phyloP scores from a whole-genome alignment of 2,113 vertebrate genomes.

The Paramisgurnus dabryanus region DNA sequence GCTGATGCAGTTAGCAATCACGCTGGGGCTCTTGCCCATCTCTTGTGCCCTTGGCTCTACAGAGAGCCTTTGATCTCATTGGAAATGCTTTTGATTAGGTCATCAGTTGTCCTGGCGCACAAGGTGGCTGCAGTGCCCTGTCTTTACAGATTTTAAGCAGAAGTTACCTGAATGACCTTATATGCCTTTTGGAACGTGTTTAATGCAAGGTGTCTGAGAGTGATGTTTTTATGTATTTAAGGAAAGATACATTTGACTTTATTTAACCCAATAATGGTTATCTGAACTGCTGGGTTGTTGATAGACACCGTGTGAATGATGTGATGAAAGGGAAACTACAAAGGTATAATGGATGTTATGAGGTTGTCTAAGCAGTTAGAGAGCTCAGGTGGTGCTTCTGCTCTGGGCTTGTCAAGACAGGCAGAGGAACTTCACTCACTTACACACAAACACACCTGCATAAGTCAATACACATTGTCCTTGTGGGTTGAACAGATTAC shows the following conservation, averaged over 20 bases:
- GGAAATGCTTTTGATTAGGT: constrained; percentile 49
- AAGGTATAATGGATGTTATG: constrained; percentile 20
- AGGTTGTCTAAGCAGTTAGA: constrained; percentile 16
- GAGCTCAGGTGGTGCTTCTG: constrained; percentile 37
- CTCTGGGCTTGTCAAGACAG: constrained; percentile 60
- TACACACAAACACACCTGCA: constrained; percentile 37
- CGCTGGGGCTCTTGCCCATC: constrained; percentile 57
- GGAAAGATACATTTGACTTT: not conserved
- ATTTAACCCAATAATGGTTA: not conserved
- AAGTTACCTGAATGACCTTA: constrained; percentile 7
- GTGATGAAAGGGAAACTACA: constrained; percentile 12
- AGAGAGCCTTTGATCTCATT: constrained; percentile 33
- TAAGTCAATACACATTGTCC: constrained; percentile 29
- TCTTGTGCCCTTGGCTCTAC: constrained; percentile 28
- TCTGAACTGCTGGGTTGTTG: not conserved
- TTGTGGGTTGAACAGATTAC: constrained; percentile 16
- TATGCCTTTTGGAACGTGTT: not conserved
- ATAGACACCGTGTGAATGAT: constrained; percentile 7
- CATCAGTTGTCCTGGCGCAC: constrained; percentile 32
- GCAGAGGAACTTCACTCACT: constrained; percentile 41
- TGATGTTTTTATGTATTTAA: constrained; percentile 15
- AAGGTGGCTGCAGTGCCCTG: constrained; percentile 29
- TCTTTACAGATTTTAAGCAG: constrained; percentile 45
- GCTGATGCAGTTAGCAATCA: constrained; percentile 76
- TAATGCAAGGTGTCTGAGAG: too few relatives aligned